These are phyloP conservation scores for Blera fallax DNA, from an alignment of 2,888 invertebrate genomes.

Conservation along the genomic window DNA sequence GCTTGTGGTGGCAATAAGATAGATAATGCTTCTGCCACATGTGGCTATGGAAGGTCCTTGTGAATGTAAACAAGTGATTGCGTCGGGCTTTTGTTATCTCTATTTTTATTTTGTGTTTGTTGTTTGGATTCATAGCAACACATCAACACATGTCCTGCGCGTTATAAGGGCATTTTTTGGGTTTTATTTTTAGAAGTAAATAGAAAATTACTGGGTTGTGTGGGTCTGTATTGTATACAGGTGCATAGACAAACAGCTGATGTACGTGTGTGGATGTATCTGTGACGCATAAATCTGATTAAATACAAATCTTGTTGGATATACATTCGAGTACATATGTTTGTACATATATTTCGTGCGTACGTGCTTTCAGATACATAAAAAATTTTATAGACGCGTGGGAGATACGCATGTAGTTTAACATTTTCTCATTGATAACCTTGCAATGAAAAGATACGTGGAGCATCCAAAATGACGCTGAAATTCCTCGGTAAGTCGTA, in stretches of 20 bases:
- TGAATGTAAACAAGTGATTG: slow-evolving; percentile 14
- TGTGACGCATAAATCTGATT: background rate
- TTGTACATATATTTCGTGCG: background rate
- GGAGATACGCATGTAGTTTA: background rate
- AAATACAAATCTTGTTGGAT: background rate
- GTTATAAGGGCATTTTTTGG: background rate
- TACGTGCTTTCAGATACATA: background rate
- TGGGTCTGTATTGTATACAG: background rate
- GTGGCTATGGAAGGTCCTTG: background rate
- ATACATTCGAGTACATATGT: too few species aligned
- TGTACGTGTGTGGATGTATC: background rate
- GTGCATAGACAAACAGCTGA: slow-evolving; percentile 1
- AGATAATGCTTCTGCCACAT: background rate
- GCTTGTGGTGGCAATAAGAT: background rate
- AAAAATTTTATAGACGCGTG: background rate
- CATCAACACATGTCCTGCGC: slow-evolving; percentile 21
- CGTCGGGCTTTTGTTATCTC: too few species aligned
- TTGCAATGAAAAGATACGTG: too few species aligned
- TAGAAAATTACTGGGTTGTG: background rate
- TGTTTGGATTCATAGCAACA: background rate
- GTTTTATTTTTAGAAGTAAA: background rate
- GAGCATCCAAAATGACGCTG: too few species aligned
- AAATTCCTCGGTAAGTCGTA: too few species aligned
- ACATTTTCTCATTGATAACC: background rate
- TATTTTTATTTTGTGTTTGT: background rate